A percentile compares a stretch with the other conserved stretches of the same genome.
Conservation (phyloP, 1,140 invertebrate genomes). For the Drosophila lini region DNA sequence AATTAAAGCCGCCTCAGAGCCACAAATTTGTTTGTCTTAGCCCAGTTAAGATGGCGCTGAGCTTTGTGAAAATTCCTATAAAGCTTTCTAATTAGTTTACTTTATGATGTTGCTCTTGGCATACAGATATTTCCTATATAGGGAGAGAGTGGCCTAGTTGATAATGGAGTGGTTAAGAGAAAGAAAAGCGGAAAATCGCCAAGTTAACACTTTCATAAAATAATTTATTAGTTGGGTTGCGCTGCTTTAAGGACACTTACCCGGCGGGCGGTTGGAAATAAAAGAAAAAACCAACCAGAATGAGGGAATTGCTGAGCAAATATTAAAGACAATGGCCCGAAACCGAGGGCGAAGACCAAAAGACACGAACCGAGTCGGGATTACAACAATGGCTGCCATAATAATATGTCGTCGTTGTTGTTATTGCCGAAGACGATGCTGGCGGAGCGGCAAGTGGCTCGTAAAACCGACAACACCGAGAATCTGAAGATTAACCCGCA, state of each 20-base stretch:
- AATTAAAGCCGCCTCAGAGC: slow-evolving; percentile 18
- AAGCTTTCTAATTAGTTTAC: slow-evolving; percentile 74
- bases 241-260: slow-evolving; percentile 48
- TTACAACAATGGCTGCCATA: slow-evolving; percentile 79
- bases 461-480: slow-evolving; percentile 81
- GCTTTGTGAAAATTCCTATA: slow-evolving; percentile 37
- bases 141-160: slow-evolving; percentile 44
- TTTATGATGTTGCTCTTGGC: slow-evolving; percentile 42
- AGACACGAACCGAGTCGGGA: slow-evolving; percentile 47
- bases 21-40: slow-evolving; percentile 42
- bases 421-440: slow-evolving; percentile 30
- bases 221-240: slow-evolving; percentile 68
- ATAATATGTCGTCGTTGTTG: slow-evolving; percentile 73
- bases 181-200: slow-evolving; percentile 55
- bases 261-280: slow-evolving; percentile 58
- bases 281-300: slow-evolving; percentile 48
- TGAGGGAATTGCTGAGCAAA: slow-evolving; percentile 67
- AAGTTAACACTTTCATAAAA: slow-evolving; percentile 83
- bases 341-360: slow-evolving; percentile 19
- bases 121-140: slow-evolving; percentile 12
- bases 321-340: slow-evolving; percentile 69
- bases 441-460: slow-evolving; percentile 71
- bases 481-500: slow-evolving; percentile 78
- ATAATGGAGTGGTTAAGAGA: slow-evolving; percentile 49
- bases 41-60: slow-evolving; percentile 17